A percentile compares a stretch with the other conserved stretches of the same genome.
phyloP scores from a whole-genome alignment of 2,888 invertebrate species.

The Andricus quercusramuli region DNA sequence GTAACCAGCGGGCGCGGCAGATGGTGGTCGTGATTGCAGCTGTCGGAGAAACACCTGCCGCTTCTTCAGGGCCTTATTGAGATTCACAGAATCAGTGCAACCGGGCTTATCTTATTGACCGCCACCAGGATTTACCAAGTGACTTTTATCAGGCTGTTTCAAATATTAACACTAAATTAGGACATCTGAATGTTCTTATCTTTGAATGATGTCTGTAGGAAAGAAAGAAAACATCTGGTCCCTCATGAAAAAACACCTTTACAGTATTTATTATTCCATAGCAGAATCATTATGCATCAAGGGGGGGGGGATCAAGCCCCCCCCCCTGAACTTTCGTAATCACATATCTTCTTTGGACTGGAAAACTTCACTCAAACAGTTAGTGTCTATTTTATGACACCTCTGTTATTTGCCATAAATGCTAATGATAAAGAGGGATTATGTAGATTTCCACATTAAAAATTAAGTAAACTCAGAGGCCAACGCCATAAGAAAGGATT shows the following conservation, averaged over 20 bases:
- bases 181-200: neutral
- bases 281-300: too few species aligned
- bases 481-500: too few species aligned
- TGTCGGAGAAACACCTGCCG: conserved; percentile 76
- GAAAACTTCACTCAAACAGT: too few species aligned
- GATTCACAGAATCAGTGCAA: conserved; percentile 68
- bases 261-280: too few species aligned
- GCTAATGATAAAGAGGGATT: too few species aligned
- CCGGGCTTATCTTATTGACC: conserved; percentile 41
- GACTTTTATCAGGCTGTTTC: conserved; percentile 42
- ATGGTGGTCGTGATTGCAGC: conserved; percentile 76
- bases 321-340: too few species aligned
- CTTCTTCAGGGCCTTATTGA: conserved; percentile 70
- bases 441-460: too few species aligned
- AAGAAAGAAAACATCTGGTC: neutral
- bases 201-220: neutral
- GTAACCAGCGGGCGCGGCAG: conserved; percentile 63
- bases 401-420: too few species aligned
- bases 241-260: neutral
- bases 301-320: too few species aligned
- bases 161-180: neutral
- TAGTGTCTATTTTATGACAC: too few species aligned
- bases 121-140: conserved; percentile 38
- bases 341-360: too few species aligned
- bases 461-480: too few species aligned